These are phyloP conservation scores for Lontra canadensis DNA, from an alignment of 2,113 vertebrate genomes.

Conservation along the genomic window DNA sequence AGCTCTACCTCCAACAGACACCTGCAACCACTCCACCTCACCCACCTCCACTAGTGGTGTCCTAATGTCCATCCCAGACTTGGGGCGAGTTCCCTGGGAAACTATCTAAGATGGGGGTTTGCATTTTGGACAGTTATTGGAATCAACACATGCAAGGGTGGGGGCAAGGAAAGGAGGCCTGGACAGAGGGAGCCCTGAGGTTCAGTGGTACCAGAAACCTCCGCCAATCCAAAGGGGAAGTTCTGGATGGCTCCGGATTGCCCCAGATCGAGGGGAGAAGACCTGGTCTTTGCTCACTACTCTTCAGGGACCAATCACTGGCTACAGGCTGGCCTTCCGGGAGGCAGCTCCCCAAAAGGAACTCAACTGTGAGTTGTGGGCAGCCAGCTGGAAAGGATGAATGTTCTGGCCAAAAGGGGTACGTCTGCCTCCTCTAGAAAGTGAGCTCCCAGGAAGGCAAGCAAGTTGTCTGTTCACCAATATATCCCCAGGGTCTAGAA, in stretches of 20 bases:
- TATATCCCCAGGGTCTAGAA: not conserved
- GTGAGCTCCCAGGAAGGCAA: not conserved
- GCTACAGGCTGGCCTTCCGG: not conserved
- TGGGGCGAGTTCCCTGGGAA: not conserved
- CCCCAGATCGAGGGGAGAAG: not conserved
- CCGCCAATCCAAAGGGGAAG: not conserved
- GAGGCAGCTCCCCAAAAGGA: not conserved
- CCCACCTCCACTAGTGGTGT: fast-evolving
- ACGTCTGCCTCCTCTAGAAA: not conserved
- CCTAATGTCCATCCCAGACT: not conserved
- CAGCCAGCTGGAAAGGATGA: not conserved
- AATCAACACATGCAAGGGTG: not conserved
- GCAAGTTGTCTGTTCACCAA: not conserved
- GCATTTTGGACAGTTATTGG: too few relatives aligned
- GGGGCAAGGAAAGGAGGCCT: not conserved
- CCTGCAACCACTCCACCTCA: not conserved
- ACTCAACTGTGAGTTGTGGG: not conserved
- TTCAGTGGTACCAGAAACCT: not conserved
- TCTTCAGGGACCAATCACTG: not conserved
- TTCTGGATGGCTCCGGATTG: not conserved
- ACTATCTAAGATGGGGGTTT: not conserved
- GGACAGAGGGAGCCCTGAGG: not conserved
- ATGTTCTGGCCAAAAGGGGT: not conserved
- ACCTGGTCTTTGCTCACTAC: not conserved
- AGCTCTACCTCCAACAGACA: not conserved